Base-by-base conservation (phyloP, 2,888 invertebrate genomes). In the Antitype chi region DNA sequence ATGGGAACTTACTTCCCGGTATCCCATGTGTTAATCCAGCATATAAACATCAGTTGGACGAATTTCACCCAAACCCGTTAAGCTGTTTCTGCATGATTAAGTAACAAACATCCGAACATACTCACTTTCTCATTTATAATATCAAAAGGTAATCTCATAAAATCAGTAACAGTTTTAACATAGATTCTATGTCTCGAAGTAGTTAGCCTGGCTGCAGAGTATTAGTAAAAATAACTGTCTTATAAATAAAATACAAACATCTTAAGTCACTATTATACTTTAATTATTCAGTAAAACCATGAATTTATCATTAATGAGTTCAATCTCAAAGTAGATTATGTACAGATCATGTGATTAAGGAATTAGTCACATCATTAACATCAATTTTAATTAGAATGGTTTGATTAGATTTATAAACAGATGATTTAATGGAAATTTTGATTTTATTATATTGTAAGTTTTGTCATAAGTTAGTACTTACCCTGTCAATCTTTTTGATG, bases 401-500 rank as follows among this genome's bases (percentile, higher is more conserved):
- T 81, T n/a, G 4, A 6, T 78, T 57, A 38, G 2, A 60, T 55
- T 53, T 43, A 20, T 59, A 55, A 25, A 52, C 20, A 69, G 2
- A 72, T 32, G 28, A 71, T 55, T 64, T 38, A 23, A 49, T 68
- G 25, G 25, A 74, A 71, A 59, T 11, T 71, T 71, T 55, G n/a
- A 25, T 70, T 53, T 9, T 32, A 60, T 6, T 23, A 32, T 3
- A 23, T 74, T 47, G 4, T 25, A 60, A 20, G 17, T 28, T 52
- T 66, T 59, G 7, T 49, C 60, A 0, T 28, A 60, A 28, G 8
- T 47, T 52, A 0, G 57, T 85, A 94, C 93, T 93, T 87, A 94
- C 94, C 90, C 94, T 89, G 85, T 94, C 94, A 91, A 94, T 93
- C 93, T 94, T 88, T 86, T 80, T 66, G 52, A 59, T 43, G 80